These are phyloP conservation scores for Nephrotoma flavescens DNA, from an alignment of 2,888 invertebrate genomes.

Conservation along the genomic window DNA sequence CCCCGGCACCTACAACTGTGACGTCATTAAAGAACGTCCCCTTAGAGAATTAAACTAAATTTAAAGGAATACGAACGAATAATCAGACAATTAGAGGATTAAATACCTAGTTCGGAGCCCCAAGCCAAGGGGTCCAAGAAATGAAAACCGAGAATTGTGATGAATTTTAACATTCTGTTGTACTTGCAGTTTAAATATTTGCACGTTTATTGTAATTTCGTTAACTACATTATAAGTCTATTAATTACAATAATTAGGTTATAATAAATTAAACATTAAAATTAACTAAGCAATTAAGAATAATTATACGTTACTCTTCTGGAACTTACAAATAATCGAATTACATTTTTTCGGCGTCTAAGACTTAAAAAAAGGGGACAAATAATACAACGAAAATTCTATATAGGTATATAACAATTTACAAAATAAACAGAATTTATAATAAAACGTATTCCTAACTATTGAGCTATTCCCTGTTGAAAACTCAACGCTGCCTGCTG, in stretches of 20 bases:
- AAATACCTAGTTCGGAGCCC: no score
- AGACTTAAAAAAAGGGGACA: neutral
- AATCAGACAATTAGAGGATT: no score
- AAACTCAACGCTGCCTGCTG: slow-evolving; percentile 35
- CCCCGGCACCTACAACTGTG: no score
- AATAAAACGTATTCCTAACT: neutral
- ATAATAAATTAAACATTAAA: neutral
- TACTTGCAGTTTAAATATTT: neutral
- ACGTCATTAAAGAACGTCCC: no score
- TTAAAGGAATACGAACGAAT: no score
- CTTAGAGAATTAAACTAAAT: no score
- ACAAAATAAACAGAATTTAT: neutral
- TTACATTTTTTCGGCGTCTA: neutral
- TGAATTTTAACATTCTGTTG: neutral
- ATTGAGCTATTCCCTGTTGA: slow-evolving; percentile 35
- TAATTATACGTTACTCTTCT: neutral
- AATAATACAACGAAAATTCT: neutral
- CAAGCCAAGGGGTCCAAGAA: no score
- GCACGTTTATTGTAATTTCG: neutral
- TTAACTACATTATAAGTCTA: neutral
- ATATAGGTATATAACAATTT: neutral
- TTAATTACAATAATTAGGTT: neutral
- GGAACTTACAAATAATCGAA: neutral
- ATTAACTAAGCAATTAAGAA: neutral
- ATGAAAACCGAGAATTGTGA: neutral